These are phyloP conservation scores for Cydia amplana DNA, from an alignment of 1,140 invertebrate genomes.

Conservation along the genomic window DNA sequence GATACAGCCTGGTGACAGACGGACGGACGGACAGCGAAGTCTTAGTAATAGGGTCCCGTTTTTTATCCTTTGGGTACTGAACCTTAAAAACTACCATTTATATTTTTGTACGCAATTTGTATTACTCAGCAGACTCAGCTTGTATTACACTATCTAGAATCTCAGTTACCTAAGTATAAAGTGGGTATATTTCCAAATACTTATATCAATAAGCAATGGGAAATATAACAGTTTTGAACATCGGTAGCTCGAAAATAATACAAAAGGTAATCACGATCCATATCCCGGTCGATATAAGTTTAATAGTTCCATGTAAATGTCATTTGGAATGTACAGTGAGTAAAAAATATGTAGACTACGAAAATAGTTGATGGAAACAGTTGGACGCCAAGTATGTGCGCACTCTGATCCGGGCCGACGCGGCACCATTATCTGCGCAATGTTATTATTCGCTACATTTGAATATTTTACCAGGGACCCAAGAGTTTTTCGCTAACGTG, in stretches of 20 bases:
- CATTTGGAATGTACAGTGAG: neutral
- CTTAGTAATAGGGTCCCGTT: too few relatives aligned
- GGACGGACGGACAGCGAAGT: too few relatives aligned
- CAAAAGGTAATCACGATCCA: too few relatives aligned
- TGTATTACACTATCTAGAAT: neutral
- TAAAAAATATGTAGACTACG: neutral
- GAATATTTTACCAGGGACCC: slow-evolving; percentile 52
- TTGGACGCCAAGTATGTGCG: neutral
- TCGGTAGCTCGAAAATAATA: too few relatives aligned
- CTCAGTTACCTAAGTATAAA: neutral
- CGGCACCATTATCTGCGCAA: slow-evolving; percentile 45
- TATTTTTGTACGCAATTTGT: too few relatives aligned
- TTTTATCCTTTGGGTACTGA: too few relatives aligned
- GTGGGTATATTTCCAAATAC: neutral
- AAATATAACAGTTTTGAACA: too few relatives aligned
- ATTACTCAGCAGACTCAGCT: too few relatives aligned
- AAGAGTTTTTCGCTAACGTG: slow-evolving; percentile 40
- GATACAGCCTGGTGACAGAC: too few relatives aligned
- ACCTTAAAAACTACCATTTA: neutral
- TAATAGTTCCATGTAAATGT: too few relatives aligned
- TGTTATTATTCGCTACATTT: slow-evolving; percentile 49
- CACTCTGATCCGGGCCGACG: slow-evolving; percentile 26
- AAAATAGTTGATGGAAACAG: slow-evolving; percentile 15
- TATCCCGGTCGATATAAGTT: too few relatives aligned
- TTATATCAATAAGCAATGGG: too few relatives aligned